Conservation (phyloP, 2,888 invertebrate genomes). For the Plebejus anna region DNA sequence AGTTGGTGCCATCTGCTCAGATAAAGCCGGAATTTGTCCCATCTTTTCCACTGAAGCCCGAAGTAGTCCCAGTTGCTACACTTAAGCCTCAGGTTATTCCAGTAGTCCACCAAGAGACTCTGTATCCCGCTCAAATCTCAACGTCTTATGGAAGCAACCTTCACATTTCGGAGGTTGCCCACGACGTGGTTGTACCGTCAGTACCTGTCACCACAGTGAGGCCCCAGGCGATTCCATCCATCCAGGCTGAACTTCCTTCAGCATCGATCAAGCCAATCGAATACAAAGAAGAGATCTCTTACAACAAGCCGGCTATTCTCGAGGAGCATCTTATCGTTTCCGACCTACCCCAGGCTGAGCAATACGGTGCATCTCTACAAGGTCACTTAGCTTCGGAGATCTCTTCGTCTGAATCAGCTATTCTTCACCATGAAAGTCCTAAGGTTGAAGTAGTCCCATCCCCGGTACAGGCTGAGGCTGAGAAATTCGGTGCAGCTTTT, state of each 20-base stretch:
- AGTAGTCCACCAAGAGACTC: neutral
- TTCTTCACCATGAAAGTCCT: neutral
- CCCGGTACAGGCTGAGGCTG: neutral
- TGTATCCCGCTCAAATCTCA: neutral
- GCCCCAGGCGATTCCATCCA: conserved; percentile 1
- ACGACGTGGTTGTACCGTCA: neutral
- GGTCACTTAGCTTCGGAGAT: neutral
- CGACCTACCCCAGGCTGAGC: neutral
- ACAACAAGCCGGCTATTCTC: neutral
- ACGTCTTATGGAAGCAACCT: conserved; percentile 14
- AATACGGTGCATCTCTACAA: neutral
- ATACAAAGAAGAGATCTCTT: conserved; percentile 5
- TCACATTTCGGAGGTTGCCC: neutral
- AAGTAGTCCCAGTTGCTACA: neutral
- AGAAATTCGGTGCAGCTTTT: neutral
- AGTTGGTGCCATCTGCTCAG: neutral
- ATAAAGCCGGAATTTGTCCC: neutral
- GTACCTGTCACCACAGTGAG: neutral
- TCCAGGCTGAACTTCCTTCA: neutral
- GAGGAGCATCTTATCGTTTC: neutral
- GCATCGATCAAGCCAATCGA: neutral
- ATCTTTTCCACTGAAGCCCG: conserved; percentile 4
- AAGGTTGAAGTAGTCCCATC: neutral
- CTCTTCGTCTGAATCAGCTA: neutral
- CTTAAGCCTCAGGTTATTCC: conserved; percentile 2